Evolutionary conservation across 2,888 invertebrate genomes (phyloP).

Genomic region (Zootermopsis nevadensis): DNA sequence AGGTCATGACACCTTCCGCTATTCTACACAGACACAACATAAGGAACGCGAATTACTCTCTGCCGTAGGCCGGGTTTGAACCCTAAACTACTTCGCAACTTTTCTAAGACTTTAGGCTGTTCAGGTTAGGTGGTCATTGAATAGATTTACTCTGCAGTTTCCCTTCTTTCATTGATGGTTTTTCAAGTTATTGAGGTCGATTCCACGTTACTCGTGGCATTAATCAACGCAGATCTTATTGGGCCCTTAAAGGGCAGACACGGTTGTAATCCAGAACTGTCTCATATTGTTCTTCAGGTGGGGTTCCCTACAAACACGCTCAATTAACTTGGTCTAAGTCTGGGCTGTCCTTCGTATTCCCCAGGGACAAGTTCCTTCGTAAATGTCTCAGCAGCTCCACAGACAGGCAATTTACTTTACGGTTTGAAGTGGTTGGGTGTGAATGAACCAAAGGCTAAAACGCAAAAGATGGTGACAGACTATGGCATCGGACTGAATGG

Average conservation of each 20-base stretch:
- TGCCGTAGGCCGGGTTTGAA: too few relatives aligned
- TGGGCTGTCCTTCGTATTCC: slow-evolving; percentile 10
- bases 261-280: neutral
- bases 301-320: neutral
- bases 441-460: slow-evolving; percentile 30
- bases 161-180: too few relatives aligned
- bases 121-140: too few relatives aligned
- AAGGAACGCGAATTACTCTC: too few relatives aligned
- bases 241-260: neutral
- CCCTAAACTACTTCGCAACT: too few relatives aligned
- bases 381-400: slow-evolving; percentile 31
- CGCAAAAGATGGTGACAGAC: neutral
- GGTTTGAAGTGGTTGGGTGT: slow-evolving; percentile 24
- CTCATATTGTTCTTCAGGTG: slow-evolving; percentile 5
- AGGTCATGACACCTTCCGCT: too few relatives aligned
- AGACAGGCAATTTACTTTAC: slow-evolving; percentile 33
- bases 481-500: neutral
- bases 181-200: neutral
- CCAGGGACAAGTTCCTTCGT: slow-evolving; percentile 11
- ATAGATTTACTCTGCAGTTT: too few relatives aligned
- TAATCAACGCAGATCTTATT: neutral
- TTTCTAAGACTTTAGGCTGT: too few relatives aligned
- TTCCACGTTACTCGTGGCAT: neutral
- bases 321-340: slow-evolving; percentile 4
- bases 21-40: too few relatives aligned